Conservation (phyloP, 2,888 invertebrate species). For the Hemithea aestivaria region DNA sequence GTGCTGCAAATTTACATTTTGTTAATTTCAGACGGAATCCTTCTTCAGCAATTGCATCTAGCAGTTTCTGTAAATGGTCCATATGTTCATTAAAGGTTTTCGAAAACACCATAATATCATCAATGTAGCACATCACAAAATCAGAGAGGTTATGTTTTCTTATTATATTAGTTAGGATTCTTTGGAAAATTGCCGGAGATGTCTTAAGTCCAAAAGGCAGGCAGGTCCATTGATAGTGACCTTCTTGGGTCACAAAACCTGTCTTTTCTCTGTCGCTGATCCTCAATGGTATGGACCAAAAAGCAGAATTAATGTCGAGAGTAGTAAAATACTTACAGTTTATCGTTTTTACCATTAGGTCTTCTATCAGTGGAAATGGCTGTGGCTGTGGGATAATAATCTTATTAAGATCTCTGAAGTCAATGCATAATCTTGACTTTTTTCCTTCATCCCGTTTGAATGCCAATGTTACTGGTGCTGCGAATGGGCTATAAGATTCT, state of each 20-base stretch:
- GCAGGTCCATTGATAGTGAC: too few relatives aligned
- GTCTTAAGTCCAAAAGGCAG: slow-evolving; percentile 48
- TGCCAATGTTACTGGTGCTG: slow-evolving; percentile 31
- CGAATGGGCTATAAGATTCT: slow-evolving; percentile 31
- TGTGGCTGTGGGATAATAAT: slow-evolving; percentile 33
- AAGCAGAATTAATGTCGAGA: slow-evolving; percentile 46
- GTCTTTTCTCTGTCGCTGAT: slow-evolving; percentile 35
- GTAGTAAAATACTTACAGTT: slow-evolving; percentile 40
- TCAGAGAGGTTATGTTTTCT: slow-evolving; percentile 15
- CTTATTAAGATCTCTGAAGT: too few relatives aligned
- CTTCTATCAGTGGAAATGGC: slow-evolving; percentile 32
- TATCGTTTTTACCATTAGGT: slow-evolving; percentile 38
- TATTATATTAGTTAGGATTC: slow-evolving; percentile 33
- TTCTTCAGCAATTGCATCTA: not conserved
- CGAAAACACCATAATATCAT: slow-evolving; percentile 1
- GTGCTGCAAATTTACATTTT: not conserved
- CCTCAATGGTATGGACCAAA: slow-evolving; percentile 46
- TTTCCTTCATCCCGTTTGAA: slow-evolving; percentile 31
- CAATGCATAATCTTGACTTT: slow-evolving; percentile 33
- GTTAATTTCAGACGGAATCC: not conserved
- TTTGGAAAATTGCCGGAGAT: slow-evolving; percentile 46
- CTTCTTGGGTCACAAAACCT: too few relatives aligned
- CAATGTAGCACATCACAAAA: slow-evolving; percentile 11
- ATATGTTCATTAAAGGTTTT: not conserved
- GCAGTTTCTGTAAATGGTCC: not conserved